These are phyloP conservation scores for Hyposoter didymator DNA, from an alignment of 2,888 invertebrate species.

Conservation along the genomic window DNA sequence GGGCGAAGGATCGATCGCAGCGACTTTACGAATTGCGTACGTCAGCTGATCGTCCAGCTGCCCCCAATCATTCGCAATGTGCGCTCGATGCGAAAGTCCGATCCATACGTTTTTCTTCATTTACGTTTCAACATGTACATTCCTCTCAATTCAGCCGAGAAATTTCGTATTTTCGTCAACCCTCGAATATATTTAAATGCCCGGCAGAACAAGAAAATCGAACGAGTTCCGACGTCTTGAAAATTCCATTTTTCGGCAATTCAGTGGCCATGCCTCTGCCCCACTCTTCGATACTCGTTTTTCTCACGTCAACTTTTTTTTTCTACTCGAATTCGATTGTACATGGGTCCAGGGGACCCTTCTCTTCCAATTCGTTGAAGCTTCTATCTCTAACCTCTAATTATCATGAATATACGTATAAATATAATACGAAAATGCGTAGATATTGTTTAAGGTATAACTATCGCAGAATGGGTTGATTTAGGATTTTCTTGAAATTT, in stretches of 20 bases:
- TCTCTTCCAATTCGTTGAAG: too few species aligned
- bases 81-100: neutral
- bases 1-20: conserved; percentile 9
- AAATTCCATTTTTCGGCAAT: neutral
- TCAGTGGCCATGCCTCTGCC: too few species aligned
- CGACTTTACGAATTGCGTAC: conserved; percentile 34
- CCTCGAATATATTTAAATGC: too few species aligned
- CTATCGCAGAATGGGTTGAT: too few species aligned
- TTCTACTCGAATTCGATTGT: too few species aligned
- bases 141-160: neutral
- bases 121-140: neutral
- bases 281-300: too few species aligned
- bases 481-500: too few species aligned
- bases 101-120: neutral
- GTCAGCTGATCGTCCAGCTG: conserved; percentile 26
- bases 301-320: too few species aligned
- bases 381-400: too few species aligned
- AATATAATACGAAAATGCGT: neutral
- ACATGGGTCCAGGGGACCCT: too few species aligned
- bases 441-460: neutral
- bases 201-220: neutral
- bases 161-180: neutral
- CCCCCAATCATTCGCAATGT: neutral
- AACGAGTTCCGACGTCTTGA: neutral
- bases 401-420: neutral